These are phyloP conservation scores for Amblyopsis rosae DNA, from an alignment of 2,113 vertebrate species.

Conservation along the genomic window DNA sequence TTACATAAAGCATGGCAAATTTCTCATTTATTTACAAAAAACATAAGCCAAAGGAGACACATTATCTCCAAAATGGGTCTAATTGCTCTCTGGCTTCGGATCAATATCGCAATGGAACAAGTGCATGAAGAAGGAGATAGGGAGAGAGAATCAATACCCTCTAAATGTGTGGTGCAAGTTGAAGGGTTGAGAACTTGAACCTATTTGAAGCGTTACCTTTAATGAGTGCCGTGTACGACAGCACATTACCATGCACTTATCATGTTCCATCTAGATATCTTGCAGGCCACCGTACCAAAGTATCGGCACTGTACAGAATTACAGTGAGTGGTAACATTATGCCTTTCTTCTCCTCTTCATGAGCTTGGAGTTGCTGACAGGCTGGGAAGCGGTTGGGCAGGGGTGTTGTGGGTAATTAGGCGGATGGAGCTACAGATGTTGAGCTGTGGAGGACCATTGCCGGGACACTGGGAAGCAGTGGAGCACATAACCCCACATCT, in stretches of 20 bases:
- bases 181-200: neutral
- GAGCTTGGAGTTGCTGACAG: slow-evolving; percentile 77
- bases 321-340: slow-evolving; percentile 13
- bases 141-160: slow-evolving; percentile 2
- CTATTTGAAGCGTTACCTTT: neutral
- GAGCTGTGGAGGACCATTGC: slow-evolving; percentile 81
- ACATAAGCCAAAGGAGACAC: slow-evolving; percentile 62
- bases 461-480: slow-evolving; percentile 75
- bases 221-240: neutral
- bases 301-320: slow-evolving; percentile 14
- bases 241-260: neutral
- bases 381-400: slow-evolving; percentile 73
- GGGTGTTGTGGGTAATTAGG: slow-evolving; percentile 84
- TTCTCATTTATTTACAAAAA: slow-evolving; percentile 77
- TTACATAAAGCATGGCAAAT: slow-evolving; percentile 79
- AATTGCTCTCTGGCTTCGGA: slow-evolving; percentile 68
- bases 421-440: slow-evolving; percentile 85
- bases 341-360: slow-evolving; percentile 23
- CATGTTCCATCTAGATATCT: neutral
- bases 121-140: slow-evolving; percentile 14
- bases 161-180: neutral
- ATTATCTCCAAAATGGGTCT: slow-evolving; percentile 74
- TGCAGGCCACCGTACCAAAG: neutral
- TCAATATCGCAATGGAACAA: slow-evolving; percentile 66
- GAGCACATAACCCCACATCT: slow-evolving; percentile 88